These are phyloP conservation scores for Peromyscus nudipes DNA, from an alignment of 2,797 vertebrate genomes.

Conservation along the genomic window DNA sequence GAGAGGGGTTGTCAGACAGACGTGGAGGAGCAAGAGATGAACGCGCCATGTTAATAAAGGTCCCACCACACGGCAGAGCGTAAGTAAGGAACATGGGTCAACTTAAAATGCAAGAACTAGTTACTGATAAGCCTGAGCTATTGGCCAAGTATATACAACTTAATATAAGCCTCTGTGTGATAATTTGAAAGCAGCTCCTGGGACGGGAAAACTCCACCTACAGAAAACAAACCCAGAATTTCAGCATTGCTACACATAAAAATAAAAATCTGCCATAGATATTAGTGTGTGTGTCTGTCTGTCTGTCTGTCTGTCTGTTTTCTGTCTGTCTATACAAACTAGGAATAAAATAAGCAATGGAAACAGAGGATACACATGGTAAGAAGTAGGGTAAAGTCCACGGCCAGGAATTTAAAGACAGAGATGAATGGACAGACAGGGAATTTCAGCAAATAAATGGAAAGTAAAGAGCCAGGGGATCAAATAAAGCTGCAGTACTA, in stretches of 20 bases:
- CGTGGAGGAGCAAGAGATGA: too few relatives aligned
- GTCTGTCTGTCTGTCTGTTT: background rate
- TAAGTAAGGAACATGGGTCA: too few relatives aligned
- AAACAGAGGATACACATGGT: background rate
- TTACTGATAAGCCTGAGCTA: too few relatives aligned
- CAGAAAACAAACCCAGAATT: conserved; percentile 15
- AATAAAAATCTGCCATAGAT: background rate
- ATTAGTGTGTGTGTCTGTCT: background rate
- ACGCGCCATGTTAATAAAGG: too few relatives aligned
- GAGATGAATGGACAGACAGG: background rate
- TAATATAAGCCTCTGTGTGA: too few relatives aligned
- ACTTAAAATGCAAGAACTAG: too few relatives aligned
- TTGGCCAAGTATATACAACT: too few relatives aligned
- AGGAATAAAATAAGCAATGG: background rate
- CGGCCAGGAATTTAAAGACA: background rate
- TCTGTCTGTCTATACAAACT: background rate
- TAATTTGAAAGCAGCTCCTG: too few relatives aligned
- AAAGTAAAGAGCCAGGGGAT: background rate
- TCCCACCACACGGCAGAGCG: too few relatives aligned
- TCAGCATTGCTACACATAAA: background rate
- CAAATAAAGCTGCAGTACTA: background rate
- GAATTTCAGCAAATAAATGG: conserved; percentile 6
- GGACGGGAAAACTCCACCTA: too few relatives aligned
- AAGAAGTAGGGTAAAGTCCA: background rate
- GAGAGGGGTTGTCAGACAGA: too few relatives aligned